A percentile compares a stretch with the other conserved stretches of the same genome.
Evolutionary conservation across 2,113 vertebrate genomes (phyloP).

Genomic region (Oncorhynchus gorbuscha): DNA sequence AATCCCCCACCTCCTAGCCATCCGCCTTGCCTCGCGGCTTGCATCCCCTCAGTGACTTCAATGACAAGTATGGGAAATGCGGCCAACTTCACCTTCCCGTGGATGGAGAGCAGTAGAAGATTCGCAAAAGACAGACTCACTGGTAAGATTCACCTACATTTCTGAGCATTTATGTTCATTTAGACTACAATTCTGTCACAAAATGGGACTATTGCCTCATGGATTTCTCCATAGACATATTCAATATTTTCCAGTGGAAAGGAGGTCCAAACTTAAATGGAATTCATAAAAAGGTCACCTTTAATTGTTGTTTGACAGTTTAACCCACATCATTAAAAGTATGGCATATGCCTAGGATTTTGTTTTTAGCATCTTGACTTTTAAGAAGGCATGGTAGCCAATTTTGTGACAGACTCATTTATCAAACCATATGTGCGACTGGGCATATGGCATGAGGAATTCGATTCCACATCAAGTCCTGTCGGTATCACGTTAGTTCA

Average conservation of each 20-base stretch:
- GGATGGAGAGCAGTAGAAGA: constrained; percentile 91
- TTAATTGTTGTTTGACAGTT: too few species aligned
- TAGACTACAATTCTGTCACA: too few species aligned
- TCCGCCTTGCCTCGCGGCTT: constrained; percentile 74
- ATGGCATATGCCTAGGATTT: too few species aligned
- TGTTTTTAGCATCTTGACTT: background rate
- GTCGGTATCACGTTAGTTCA: background rate
- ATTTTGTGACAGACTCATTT: background rate
- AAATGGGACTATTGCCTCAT: too few species aligned
- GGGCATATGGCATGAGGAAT: background rate
- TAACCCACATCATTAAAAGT: too few species aligned
- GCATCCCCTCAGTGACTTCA: constrained; percentile 65
- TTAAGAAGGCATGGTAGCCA: background rate
- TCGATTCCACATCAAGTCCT: background rate
- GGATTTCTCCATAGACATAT: too few species aligned
- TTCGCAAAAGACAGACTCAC: constrained; percentile 91
- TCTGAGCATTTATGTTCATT: too few species aligned
- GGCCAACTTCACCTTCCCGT: constrained; percentile 86
- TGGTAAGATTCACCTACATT: constrained; percentile 72
- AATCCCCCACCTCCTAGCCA: constrained; percentile 68
- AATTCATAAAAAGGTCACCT: too few species aligned
- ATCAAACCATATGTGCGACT: background rate
- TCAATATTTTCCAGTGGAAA: too few species aligned
- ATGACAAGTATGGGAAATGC: constrained; percentile 75
- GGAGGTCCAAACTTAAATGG: too few species aligned